Evolutionary conservation across 2,113 vertebrate species (phyloP).

Genomic region (Rhabdornis inornatus): DNA sequence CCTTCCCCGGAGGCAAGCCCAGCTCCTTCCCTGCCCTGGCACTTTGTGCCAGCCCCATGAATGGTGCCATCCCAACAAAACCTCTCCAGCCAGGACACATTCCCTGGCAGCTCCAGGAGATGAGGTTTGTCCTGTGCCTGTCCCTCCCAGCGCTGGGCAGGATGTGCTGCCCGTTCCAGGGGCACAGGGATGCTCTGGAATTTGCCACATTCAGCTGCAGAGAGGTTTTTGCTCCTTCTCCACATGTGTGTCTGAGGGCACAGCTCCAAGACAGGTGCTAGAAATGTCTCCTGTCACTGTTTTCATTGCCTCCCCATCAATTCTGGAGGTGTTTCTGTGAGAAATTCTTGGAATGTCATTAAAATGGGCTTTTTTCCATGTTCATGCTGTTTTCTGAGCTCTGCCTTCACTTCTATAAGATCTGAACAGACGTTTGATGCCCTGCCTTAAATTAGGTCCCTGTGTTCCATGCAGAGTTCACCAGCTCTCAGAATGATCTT

Average conservation of each 20-base stretch:
- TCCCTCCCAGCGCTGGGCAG: not conserved
- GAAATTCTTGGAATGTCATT: not conserved
- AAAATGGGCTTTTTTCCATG: not conserved
- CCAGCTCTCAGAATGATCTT: not conserved
- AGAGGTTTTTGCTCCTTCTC: not conserved
- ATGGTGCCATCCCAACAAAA: not conserved
- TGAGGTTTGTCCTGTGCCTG: no score
- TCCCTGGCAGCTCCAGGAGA: not conserved
- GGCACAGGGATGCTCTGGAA: not conserved
- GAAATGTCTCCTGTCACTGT: not conserved
- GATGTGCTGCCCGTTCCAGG: accelerated
- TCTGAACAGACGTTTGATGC: not conserved
- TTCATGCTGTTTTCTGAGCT: not conserved
- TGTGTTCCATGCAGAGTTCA: not conserved
- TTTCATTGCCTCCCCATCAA: not conserved
- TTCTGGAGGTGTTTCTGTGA: not conserved
- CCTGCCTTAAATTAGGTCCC: not conserved
- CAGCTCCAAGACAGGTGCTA: not conserved
- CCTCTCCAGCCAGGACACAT: not conserved
- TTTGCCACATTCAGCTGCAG: not conserved
- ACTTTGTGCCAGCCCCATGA: not conserved
- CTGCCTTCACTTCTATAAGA: not conserved
- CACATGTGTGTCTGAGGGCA: accelerated
- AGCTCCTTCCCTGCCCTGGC: not conserved
- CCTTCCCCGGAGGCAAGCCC: no score